Percentiles rank a stretch among this genome's conserved stretches.
These are phyloP conservation scores for Hololepta plana DNA, from an alignment of 2,888 invertebrate genomes.

Conservation along the genomic window DNA sequence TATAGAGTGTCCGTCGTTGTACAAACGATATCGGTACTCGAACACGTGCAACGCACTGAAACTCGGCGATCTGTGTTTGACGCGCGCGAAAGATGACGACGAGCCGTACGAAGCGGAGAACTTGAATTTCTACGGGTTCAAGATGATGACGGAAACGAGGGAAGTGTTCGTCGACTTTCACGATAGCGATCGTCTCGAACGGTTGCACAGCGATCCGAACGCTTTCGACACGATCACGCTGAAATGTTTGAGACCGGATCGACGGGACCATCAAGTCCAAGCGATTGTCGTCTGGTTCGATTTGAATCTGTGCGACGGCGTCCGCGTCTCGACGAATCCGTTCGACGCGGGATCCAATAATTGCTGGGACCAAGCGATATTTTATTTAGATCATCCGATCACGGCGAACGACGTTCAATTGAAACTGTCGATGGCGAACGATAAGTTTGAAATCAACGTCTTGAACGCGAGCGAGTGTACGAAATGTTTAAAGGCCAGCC, in stretches of 20 bases:
- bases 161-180: conserved; percentile 44
- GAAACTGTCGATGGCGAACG: conserved; percentile 25
- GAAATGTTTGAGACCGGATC: conserved; percentile 18
- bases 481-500: conserved; percentile 16
- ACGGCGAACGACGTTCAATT: conserved; percentile 22
- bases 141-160: conserved; percentile 37
- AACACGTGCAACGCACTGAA: conserved; percentile 8
- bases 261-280: conserved; percentile 35
- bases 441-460: conserved; percentile 18
- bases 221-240: conserved; percentile 17
- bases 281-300: conserved; percentile 57
- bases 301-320: conserved; percentile 43
- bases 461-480: conserved; percentile 6
- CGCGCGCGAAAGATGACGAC: conserved; percentile 11
- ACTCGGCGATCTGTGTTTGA: conserved; percentile 2
- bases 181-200: conserved; percentile 30
- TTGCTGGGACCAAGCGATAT: conserved; percentile 69
- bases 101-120: conserved; percentile 56
- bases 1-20: conserved; percentile 31
- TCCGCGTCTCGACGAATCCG: conserved; percentile 43
- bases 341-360: conserved; percentile 27
- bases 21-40: conserved; percentile 9
- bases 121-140: conserved; percentile 34
- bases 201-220: conserved; percentile 14
- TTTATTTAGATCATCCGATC: conserved; percentile 34